Evolutionary conservation across 2,888 invertebrate species (phyloP).

Genomic region (Coleophora flavipennella): DNA sequence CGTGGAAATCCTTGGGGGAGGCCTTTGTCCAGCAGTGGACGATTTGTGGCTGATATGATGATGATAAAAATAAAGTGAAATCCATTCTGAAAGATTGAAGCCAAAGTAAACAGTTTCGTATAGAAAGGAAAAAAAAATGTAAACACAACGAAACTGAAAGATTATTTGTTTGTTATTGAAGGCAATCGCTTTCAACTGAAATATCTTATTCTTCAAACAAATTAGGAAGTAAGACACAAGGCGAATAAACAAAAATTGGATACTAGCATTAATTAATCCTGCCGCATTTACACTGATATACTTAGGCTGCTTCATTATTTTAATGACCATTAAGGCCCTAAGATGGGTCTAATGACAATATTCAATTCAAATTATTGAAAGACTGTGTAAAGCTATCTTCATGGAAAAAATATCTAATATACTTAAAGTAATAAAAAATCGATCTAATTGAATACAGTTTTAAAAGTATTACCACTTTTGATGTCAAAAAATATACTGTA

Average conservation of each 20-base stretch:
- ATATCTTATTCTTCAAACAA: conserved; percentile 41
- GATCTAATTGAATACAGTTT: too few relatives aligned
- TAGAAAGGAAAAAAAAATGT: conserved; percentile 18
- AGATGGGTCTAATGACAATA: too few relatives aligned
- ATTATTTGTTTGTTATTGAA: conserved; percentile 39
- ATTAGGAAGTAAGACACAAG: conserved; percentile 24
- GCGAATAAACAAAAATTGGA: conserved; percentile 36
- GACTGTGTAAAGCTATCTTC: too few relatives aligned
- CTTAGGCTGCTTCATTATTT: not conserved
- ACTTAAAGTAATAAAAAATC: too few relatives aligned
- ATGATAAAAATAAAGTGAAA: not conserved
- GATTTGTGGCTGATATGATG: too few relatives aligned
- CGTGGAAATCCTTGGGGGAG: too few relatives aligned
- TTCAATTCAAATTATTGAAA: too few relatives aligned
- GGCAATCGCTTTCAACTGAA: conserved; percentile 40
- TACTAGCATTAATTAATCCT: conserved; percentile 29
- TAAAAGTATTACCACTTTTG: too few relatives aligned
- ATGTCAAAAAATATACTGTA: too few relatives aligned
- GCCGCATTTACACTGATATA: conserved; percentile 24
- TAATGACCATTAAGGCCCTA: too few relatives aligned
- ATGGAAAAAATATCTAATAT: too few relatives aligned
- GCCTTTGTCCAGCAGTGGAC: too few relatives aligned
- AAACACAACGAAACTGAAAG: conserved; percentile 30
- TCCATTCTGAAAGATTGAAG: not conserved
- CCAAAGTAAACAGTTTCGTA: not conserved